Base-by-base conservation (phyloP, 2,113 vertebrate species). In the Varanus salvator region DNA sequence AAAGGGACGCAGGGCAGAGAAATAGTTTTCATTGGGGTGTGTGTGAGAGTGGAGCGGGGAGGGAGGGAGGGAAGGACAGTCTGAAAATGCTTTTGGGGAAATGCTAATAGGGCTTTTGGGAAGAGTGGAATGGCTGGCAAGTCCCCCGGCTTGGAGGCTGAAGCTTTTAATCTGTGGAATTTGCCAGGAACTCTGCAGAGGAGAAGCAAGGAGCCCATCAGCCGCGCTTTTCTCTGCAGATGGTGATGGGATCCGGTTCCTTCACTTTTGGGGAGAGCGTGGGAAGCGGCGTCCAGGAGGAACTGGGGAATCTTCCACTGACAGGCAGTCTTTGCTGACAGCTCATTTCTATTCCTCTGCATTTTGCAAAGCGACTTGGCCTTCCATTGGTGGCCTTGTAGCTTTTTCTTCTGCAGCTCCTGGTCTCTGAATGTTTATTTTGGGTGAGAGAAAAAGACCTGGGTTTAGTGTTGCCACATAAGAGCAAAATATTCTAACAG, bases 311-410 rank as follows among this genome's bases (percentile, higher is more conserved):
- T n/a, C 66, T 72, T 89, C 87, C 72, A 44, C 64, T 0, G 1
- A 76, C 84, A 80, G n/a, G 74, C 93, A 88, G 80, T 90, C 82
- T 92, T 86, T 92, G 92, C 86, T 88, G 91, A 60, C 87, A 93
- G 88, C 23, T 90, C 75, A 89, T 90, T 93, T 83, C 86, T 74
- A 19, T 92, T 92, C 90, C 57, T 86, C 91, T 92, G 87, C 52
- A 54, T 60, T 71, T 94, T 90, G 80, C 87, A 92, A 85, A 75
- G 44, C 21, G 7, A 78, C 25, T 92, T 89, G 25, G 52, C 34
- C 17, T n/a, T 48, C 76, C 78, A 52, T 74, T 81, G 48, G 27
- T 19, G 34, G 50, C 85, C 74, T 34, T 72, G 72, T 78, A 50
- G 54, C 64, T 17, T 38, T 87, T 0, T 0, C 8, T 86, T 68